Evolutionary conservation across 2,888 invertebrate species (phyloP), one percentile per base, ranked within the genome.

Genomic region (Protonemura montana): DNA sequence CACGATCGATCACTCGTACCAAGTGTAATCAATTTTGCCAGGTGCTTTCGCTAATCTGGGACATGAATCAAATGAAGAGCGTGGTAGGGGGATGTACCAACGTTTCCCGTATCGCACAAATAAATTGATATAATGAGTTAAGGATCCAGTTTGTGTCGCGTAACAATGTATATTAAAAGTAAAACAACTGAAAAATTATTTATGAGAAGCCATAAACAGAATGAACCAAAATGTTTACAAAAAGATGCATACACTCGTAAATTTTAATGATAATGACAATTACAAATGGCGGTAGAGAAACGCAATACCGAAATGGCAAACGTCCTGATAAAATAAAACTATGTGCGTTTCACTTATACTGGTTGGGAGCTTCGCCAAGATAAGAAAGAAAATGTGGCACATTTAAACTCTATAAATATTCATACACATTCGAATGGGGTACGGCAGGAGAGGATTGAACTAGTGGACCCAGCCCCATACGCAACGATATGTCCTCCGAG

Each of bases 321-420:
- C 59, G 59, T 21, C 59, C 13, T 59, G 59, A 10, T 59, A 59
- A 59, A 59, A 59, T 59, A 59, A 59, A 59, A 59, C 59, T 59
- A 59, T 13, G 59, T 59, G 59, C 59, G 2, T 2, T 59, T 2
- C 59, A 13, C 35, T 6, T 35, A 35, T 35, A 35, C 35, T 35
- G 35, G n/a, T n/a, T 59, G 59, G 59, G 59, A 59, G 3, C 59
- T 2, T 10, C 2, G 78, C 78, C 27, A 78, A 81, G 81, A 81
- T 81, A 81, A 81, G 81, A 6, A 28, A 28, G 26, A 78, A 78
- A 81, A 81, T 81, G 30, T 10, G 28, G 7, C 16, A 30, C 30
- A 81, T n/a, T 81, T 21, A 30, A 30, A 29, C 30, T 30, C 81
- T 28, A 81, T 81, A 81, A 81, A 81, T 81, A 81, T 81, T 81